phyloP scores from a whole-genome alignment of 2,797 vertebrate species.

The Betta splendens region DNA sequence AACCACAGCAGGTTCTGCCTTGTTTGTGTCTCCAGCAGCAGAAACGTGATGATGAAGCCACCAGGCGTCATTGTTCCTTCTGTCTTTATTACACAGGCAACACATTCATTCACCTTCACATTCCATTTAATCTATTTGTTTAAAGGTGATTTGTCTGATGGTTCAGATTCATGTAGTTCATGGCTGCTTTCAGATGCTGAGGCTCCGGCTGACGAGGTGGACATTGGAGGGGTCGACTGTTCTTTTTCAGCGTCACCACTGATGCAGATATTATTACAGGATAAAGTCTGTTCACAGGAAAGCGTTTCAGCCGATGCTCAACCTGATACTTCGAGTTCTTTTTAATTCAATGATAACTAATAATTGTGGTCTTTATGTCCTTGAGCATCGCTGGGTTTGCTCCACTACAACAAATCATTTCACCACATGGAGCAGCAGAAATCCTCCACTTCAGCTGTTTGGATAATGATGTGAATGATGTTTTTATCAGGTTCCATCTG shows the following conservation, averaged over 20 bases:
- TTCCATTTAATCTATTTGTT: constrained; percentile 5
- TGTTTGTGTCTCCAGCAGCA: too few relatives aligned
- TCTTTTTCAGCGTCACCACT: too few relatives aligned
- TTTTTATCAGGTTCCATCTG: constrained; percentile 28
- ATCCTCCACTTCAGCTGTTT: constrained; percentile 3
- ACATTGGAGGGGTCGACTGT: too few relatives aligned
- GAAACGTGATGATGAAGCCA: too few relatives aligned
- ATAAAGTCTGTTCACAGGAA: not conserved
- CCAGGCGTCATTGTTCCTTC: not conserved
- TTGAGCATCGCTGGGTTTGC: not conserved
- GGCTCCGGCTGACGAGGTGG: not conserved
- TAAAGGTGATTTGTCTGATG: not conserved
- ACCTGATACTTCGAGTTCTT: not conserved
- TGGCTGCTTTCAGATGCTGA: not conserved
- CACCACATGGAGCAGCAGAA: not conserved
- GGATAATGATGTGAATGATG: not conserved
- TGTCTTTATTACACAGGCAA: constrained; percentile 66
- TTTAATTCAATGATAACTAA: not conserved
- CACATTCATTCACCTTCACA: constrained; percentile 66
- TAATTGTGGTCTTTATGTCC: not conserved
- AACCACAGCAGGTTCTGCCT: too few relatives aligned
- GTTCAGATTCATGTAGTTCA: not conserved
- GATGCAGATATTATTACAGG: not conserved
- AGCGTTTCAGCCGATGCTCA: too few relatives aligned
- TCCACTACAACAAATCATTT: not conserved